Evolutionary conservation across 2,797 vertebrate species (phyloP), one percentile per base, ranked within the genome.

Genomic region (Lagocephalus sceleratus): DNA sequence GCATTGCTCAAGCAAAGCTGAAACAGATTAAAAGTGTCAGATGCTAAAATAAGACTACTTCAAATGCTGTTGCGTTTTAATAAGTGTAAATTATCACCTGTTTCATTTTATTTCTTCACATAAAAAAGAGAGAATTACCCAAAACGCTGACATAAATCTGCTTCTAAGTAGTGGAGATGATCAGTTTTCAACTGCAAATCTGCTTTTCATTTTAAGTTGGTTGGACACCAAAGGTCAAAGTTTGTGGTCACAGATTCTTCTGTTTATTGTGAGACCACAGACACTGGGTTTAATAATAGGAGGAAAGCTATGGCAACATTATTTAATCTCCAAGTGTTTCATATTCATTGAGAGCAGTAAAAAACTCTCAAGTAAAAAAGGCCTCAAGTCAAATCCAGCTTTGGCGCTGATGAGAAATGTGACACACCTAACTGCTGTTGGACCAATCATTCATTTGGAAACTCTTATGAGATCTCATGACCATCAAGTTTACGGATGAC

Each of bases 1-100:
- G 55, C 19, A 55, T 29, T 57, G 51, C 64, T 78, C 58, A 71
- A 41, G 45, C 29, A 5, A 47, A 0, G 11, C 5, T 42, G 5
- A 14, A 23, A 25, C 19, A 26, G 17, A 42, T 17, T 26, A 22
- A 14, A 35, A 35, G 32, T 14, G 2, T 29, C 9, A 10, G 26
- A 29, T 35, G 5, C 14, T 35, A 29, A 29, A 29, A 11, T 12
- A 29, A 10, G 29, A 35, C 32, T 14, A 35, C 11, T 4, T 35
- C 32, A 35, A 35, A 35, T 35, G 14, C 12, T 35, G 32, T 14
- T 35, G 32, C 11, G 12, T 12, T 35, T 11, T 35, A 35, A 11
- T 5, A 16, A 17, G n/a, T 40, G n/a, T 11, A 39, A n/a, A 14
- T n/a, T 16, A 39, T 5, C 5, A 16, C 38, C 38, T 39, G 26